Base-by-base conservation (phyloP, 2,797 vertebrate genomes). In the Danio choprae region DNA sequence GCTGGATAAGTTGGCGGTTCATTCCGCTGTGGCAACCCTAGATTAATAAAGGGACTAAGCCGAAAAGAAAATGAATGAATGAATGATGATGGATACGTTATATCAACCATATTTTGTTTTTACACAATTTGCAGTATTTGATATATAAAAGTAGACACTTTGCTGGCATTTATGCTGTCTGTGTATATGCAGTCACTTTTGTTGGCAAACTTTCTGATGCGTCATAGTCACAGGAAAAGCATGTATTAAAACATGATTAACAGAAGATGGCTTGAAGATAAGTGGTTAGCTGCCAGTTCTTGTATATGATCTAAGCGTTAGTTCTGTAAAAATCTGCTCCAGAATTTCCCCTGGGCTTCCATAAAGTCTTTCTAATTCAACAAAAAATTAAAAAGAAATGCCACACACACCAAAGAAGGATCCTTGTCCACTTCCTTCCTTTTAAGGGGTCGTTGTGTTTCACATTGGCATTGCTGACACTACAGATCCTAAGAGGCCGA, bases 381-480 rank as follows among this genome's bases (percentile, higher is more conserved):
- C 46, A 11, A 7, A 40, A 74, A 29, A 29, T 63, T 11, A n/a
- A 44, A 51, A 41, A 36, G 18, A 76, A 64, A 55, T 53, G 48
- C 48, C 40, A 43, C 18, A 55, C 6, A 53, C n/a, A 9, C 60
- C 38, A 55, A 38, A 77, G 67, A 51, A 58, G 29, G 15, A 29
- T 9, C 22, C 15, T 63, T 0, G 0, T 40, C 22, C 5, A 40
- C 36, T 55, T 76, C 38, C 60, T 65, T 55, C 53, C 53, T 56
- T 68, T 29, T 29, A 63, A 18, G 38, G 60, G 12, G 4, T 29
- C 29, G 29, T 29, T 29, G 29, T 29, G 29, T 15, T 43, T 53
- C 16, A 29, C 62, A n/a, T 12, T 36, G 15, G n/a, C 38, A 43
- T 44, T 46, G 62, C 74, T 67, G 62, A 65, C 15, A 65, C 51